Evolutionary conservation across 2,113 vertebrate genomes (phyloP).

Genomic region (Myiopsitta monachus): DNA sequence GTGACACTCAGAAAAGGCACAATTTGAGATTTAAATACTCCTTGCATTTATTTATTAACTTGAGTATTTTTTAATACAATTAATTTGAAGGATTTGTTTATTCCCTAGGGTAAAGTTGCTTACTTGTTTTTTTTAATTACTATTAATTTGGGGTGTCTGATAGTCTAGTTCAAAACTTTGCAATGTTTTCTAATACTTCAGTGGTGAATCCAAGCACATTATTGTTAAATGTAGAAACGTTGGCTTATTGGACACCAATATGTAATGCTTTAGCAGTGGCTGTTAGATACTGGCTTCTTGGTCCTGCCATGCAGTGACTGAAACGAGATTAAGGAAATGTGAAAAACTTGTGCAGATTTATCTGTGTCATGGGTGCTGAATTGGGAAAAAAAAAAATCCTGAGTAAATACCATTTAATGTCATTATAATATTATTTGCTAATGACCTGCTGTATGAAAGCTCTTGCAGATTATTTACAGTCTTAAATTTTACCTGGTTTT

Average conservation of each 20-base stretch:
- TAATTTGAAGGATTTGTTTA: slow-evolving; percentile 3
- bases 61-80: neutral
- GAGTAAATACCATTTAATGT: neutral
- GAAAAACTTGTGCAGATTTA: neutral
- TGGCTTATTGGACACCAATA: neutral
- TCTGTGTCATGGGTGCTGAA: neutral
- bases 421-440: neutral
- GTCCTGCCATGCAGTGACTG: neutral
- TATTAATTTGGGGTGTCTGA: neutral
- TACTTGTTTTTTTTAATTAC: neutral
- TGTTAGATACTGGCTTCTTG: neutral
- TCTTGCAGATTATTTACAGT: neutral
- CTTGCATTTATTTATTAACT: neutral
- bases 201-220: neutral
- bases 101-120: neutral
- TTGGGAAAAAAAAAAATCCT: neutral
- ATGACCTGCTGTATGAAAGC: neutral
- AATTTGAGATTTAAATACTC: neutral
- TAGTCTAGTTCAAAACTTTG: neutral
- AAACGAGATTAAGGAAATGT: neutral
- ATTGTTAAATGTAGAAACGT: neutral
- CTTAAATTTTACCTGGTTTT: neutral
- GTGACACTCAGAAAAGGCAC: neutral
- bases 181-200: neutral
- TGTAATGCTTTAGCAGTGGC: neutral